Base-by-base conservation (phyloP, 2,113 vertebrate genomes). In the Pterophyllum scalare region DNA sequence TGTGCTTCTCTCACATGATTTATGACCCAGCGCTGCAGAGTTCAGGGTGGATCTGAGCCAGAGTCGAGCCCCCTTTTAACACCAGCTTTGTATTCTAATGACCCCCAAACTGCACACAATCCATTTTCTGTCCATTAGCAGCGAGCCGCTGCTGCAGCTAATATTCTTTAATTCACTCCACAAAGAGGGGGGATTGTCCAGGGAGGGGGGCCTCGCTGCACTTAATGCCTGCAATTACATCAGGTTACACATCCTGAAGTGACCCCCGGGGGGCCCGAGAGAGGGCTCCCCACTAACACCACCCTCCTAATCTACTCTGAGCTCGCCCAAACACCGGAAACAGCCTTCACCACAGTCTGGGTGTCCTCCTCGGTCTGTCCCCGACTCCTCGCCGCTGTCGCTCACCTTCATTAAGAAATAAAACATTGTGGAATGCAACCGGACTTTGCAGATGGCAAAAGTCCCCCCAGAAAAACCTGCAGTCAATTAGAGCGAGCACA, bases 151-250 rank as follows among this genome's bases (percentile, higher is more conserved):
- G 26, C 85, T 70, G 81, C 61, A 62, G 86, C 79, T 91, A 79
- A 91, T 92, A 89, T 86, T 89, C 87, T 92, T 93, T 90, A 90
- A 93, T 95, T 94, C 89, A 89, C 82, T 84, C 89, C 79, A 92
- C 87, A 94, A 91, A 93, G 89, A 77, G 81, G 88, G 83, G 88
- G 83, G 86, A 87, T 84, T 90, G 92, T 91, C 83, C 79, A 52
- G 43, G 43, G 65, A 31, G 65, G 59, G 89, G 87, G 88, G 64
- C 67, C 62, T 46, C 59, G 59, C 82, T 80, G 82, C 91, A 86
- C 88, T 93, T 95, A 95, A 95, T 90, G 86, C 72, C 82, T 89
- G 84, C 80, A 91, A 94, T 95, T 95, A 94, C 94, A 95, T 95
- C 93, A 92, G 89, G 90, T 93, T 92, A 94, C 94, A 94, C 92